A percentile compares a stretch with the other conserved stretches of the same genome.
phyloP scores from a whole-genome alignment of 2,113 vertebrate species.

The Lophius piscatorius region DNA sequence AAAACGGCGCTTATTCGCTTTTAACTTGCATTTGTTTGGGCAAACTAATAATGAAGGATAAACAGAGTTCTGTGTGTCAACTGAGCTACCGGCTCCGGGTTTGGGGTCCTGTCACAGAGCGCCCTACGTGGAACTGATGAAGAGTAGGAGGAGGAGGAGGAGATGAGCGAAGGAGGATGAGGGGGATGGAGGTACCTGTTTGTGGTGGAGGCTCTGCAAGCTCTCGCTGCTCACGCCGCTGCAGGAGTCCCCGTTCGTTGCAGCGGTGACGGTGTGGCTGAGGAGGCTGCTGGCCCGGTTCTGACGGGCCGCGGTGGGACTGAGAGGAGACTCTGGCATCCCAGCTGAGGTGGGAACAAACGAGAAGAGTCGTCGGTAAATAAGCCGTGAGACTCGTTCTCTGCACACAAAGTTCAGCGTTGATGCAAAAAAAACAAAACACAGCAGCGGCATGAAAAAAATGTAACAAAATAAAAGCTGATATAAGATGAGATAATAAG shows the following conservation, averaged over 20 bases:
- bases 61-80: conserved; percentile 89
- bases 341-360: conserved; percentile 85
- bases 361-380: conserved; percentile 22
- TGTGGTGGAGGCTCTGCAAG: conserved; percentile 91
- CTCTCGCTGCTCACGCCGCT: conserved; percentile 82
- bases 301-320: conserved; percentile 92
- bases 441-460: not conserved
- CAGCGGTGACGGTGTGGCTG: conserved; percentile 89
- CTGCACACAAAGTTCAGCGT: not conserved
- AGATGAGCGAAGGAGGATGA: conserved; percentile 1
- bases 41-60: conserved; percentile 95
- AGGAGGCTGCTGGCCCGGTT: conserved; percentile 92
- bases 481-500: no score
- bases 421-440: not conserved
- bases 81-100: conserved; percentile 71
- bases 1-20: conserved; percentile 93
- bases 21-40: conserved; percentile 92
- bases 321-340: conserved; percentile 96
- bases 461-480: not conserved
- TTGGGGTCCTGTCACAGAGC: conserved; percentile 65
- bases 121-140: conserved; percentile 41
- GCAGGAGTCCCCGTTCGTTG: conserved; percentile 90
- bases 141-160: conserved; percentile 15
- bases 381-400: not conserved
- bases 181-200: conserved; percentile 83